Evolutionary conservation across 1,140 invertebrate genomes (phyloP).

Genomic region (Cyclargus thomasi): DNA sequence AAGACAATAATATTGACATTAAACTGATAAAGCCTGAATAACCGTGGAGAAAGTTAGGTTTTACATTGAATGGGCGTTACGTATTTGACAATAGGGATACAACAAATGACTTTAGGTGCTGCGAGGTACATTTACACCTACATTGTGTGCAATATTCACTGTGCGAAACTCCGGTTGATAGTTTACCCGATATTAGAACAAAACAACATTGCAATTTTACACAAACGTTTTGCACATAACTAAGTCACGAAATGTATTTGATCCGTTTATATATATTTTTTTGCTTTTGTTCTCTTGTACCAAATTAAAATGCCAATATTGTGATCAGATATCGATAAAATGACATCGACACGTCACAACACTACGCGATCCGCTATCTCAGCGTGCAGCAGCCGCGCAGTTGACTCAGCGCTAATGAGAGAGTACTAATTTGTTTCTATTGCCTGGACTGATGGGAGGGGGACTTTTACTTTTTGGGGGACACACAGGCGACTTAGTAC

Average conservation of each 20-base stretch:
- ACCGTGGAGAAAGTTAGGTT: slow-evolving; percentile 1
- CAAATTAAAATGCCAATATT: too few relatives aligned
- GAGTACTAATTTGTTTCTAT: slow-evolving; percentile 22
- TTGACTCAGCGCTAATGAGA: slow-evolving; percentile 23
- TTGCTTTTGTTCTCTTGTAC: too few relatives aligned
- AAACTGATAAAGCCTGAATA: neutral
- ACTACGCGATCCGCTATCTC: slow-evolving; percentile 15
- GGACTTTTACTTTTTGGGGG: neutral
- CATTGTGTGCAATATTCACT: neutral
- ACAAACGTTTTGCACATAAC: too few relatives aligned
- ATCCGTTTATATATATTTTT: too few relatives aligned
- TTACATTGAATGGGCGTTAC: neutral
- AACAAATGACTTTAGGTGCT: neutral
- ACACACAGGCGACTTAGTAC: neutral
- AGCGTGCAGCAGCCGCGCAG: slow-evolving; percentile 20
- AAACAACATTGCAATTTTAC: too few relatives aligned
- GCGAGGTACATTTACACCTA: neutral
- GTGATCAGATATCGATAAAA: slow-evolving; percentile 12
- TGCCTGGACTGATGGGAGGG: neutral
- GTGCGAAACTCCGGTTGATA: neutral
- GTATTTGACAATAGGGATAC: neutral
- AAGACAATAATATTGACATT: slow-evolving; percentile 8
- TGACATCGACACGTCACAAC: slow-evolving; percentile 1
- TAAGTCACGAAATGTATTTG: too few relatives aligned
- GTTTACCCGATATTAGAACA: neutral